Conservation (phyloP, 1,140 invertebrate species). For the Neomicropteryx cornuta region DNA sequence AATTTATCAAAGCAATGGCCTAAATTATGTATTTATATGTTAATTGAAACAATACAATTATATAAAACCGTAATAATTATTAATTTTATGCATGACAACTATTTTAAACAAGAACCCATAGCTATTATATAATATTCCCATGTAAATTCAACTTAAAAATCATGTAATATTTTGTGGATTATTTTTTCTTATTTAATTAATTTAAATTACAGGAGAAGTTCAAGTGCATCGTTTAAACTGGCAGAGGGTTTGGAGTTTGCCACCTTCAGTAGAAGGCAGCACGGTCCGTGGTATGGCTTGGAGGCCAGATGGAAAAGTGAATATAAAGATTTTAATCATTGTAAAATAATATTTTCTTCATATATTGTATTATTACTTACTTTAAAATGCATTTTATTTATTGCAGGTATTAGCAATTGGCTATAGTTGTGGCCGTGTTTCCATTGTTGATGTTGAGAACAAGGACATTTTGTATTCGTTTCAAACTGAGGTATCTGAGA, state of each 20-base stretch:
- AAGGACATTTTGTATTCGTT: constrained; percentile 67
- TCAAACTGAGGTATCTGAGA: constrained; percentile 37
- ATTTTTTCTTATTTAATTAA: not conserved
- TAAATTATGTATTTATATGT: too few relatives aligned
- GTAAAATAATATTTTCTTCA: not conserved
- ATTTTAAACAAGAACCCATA: too few relatives aligned
- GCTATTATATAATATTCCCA: too few relatives aligned
- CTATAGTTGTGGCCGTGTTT: constrained; percentile 56
- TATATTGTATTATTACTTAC: constrained; percentile 8
- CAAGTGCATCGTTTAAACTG: constrained; percentile 81
- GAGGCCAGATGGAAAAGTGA: constrained; percentile 89
- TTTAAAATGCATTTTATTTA: constrained; percentile 8
- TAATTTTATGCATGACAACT: too few relatives aligned
- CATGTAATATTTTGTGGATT: not conserved
- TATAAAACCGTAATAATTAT: too few relatives aligned
- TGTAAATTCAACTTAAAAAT: too few relatives aligned
- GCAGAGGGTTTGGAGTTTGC: constrained; percentile 83
- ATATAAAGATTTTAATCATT: constrained; percentile 35
- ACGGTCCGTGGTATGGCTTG: constrained; percentile 65
- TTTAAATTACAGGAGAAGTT: constrained; percentile 61
- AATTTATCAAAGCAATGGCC: too few relatives aligned
- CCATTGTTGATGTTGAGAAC: constrained; percentile 79
- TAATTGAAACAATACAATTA: too few relatives aligned
- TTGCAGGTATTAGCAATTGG: constrained; percentile 40
- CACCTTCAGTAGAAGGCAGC: constrained; percentile 59